Conservation (phyloP, 2,888 invertebrate genomes). For the Tenthredo notha region DNA sequence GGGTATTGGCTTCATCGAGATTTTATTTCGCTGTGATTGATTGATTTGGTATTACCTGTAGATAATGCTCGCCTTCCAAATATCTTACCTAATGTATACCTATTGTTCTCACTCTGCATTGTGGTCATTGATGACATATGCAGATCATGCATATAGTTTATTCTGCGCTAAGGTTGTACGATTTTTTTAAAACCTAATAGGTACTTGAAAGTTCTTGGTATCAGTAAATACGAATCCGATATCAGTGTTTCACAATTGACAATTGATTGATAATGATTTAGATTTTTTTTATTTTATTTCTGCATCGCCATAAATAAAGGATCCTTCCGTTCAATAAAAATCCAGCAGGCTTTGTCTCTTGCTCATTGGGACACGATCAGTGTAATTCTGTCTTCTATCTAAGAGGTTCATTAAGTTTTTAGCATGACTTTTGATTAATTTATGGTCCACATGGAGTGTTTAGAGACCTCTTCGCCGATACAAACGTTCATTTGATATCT, state of each 20-base stretch:
- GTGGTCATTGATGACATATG: neutral
- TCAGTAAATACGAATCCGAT: neutral
- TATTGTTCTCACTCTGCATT: neutral
- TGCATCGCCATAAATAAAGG: neutral
- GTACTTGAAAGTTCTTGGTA: neutral
- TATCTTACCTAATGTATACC: neutral
- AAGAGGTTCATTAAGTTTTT: neutral
- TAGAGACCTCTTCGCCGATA: neutral
- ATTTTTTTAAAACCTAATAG: neutral
- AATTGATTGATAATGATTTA: neutral
- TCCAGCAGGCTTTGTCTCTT: neutral
- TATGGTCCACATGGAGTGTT: neutral
- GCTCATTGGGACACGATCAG: neutral
- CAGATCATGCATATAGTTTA: neutral
- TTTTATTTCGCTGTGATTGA: neutral
- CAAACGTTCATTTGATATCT: neutral
- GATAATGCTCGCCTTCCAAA: neutral
- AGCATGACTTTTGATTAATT: neutral
- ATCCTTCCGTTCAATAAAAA: neutral
- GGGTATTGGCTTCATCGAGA: neutral
- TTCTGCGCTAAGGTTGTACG: neutral
- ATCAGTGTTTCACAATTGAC: neutral
- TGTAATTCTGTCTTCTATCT: neutral
- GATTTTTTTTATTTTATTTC: neutral
- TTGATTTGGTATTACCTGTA: neutral